Base-by-base conservation (phyloP, 2,797 vertebrate genomes). In the Rhodeus uyekii region DNA sequence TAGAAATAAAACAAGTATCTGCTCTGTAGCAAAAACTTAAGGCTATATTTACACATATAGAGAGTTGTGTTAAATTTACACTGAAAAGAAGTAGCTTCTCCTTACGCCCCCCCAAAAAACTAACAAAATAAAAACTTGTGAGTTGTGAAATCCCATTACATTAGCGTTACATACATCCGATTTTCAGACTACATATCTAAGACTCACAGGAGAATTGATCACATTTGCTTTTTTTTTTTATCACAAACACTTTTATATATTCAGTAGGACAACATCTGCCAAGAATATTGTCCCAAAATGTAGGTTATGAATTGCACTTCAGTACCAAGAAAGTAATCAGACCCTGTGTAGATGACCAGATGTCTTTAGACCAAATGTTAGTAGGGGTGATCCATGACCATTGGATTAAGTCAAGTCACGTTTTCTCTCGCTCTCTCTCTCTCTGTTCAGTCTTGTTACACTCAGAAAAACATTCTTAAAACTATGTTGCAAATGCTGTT, bases 121-220 rank as follows among this genome's bases (percentile, higher is more conserved):
- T 1, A n/a, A 48, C 8, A 9, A 27, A 50, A 29, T 12, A 19
- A 22, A 18, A 81, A 13, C 27, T 67, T 6, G 12, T 67, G 50
- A 55, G 18, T 50, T 84, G 32, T 29, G 60, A 39, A 68, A 74
- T 79, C 34, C 65, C 68, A 36, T 48, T 71, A 55, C 38, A 24
- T 19, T 79, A 34, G 58, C 68, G 29, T 48, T 71, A 55, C 38
- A 24, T 19, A 61, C 36, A 44, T 14, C 3, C 27, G 34, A 75
- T 24, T 75, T 75, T 42, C 8, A 58, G 14, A 24, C 53, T 42
- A 14, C 32, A 55, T 10, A 2, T 74, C 34, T 32, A 74, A 27
- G 73, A 60, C 53, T 75, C 32, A 38, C 32, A 18, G 55, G 29
- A 55, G 8, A 58, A 60, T 76, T 22, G 13, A 76, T 60, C 36